Conservation (phyloP, 2,113 vertebrate species). For the Chionodraco myersi region DNA sequence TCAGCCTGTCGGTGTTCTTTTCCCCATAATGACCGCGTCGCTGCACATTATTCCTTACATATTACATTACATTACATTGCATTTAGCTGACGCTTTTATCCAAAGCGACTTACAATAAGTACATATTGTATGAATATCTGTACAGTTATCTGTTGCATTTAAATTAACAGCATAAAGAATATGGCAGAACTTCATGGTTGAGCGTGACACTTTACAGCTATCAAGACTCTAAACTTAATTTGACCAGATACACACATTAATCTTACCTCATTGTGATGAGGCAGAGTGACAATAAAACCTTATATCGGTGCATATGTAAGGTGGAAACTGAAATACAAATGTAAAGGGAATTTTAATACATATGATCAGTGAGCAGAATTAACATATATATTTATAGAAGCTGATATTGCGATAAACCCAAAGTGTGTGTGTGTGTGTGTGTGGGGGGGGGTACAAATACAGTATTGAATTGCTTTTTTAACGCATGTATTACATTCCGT, state of each 20-base stretch:
- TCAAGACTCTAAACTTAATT: neutral
- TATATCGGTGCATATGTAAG: neutral
- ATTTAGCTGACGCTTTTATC: too few relatives aligned
- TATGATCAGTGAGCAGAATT: neutral
- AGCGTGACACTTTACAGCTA: neutral
- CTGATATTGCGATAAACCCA: neutral
- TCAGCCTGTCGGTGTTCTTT: too few relatives aligned
- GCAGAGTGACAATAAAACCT: neutral
- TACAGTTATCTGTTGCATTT: neutral
- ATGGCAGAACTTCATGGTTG: slow-evolving; percentile 5
- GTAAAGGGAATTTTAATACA: neutral
- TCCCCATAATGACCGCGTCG: too few relatives aligned
- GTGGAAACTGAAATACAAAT: neutral
- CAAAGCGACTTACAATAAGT: too few relatives aligned
- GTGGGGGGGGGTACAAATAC: too few relatives aligned
- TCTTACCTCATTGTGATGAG: slow-evolving; percentile 5
- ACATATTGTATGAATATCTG: neutral
- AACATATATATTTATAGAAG: neutral
- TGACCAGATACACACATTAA: slow-evolving; percentile 1
- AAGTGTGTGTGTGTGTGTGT: too few relatives aligned
- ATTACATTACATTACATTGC: too few relatives aligned
- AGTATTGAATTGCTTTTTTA: neutral
- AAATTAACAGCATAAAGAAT: slow-evolving; percentile 1
- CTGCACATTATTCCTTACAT: too few relatives aligned
- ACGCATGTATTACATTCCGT: neutral